phyloP scores from a whole-genome alignment of 2,797 vertebrate genomes.

The Yasuhikotakia modesta region DNA sequence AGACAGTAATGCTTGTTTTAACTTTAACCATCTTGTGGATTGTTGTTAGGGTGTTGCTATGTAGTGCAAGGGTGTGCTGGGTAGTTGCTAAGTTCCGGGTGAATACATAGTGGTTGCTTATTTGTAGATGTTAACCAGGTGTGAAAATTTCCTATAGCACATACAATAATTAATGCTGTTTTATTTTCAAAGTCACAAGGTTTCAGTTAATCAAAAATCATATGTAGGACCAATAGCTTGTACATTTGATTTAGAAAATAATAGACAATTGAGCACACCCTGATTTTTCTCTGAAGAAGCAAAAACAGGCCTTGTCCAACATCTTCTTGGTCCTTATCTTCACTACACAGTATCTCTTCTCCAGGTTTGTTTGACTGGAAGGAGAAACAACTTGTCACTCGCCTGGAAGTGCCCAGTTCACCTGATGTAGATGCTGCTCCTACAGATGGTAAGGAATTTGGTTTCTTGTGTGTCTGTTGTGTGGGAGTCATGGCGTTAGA shows the following conservation, averaged over 20 bases:
- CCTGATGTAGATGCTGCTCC: conserved; percentile 67
- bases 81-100: not conserved
- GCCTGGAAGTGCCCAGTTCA: conserved; percentile 72
- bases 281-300: not conserved
- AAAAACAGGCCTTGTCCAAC: not conserved
- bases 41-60: not conserved
- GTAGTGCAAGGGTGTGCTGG: not conserved
- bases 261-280: not conserved
- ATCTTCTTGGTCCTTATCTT: not conserved
- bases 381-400: conserved; percentile 72
- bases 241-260: no score
- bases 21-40: not conserved
- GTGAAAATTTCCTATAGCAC: not conserved
- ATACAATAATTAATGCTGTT: no score
- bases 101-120: not conserved
- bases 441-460: conserved; percentile 72
- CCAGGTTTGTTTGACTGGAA: conserved; percentile 80
- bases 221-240: no score
- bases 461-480: conserved; percentile 55
- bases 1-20: not conserved
- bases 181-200: no score
- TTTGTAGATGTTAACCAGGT: not conserved
- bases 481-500: conserved; percentile 52
- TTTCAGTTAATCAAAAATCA: no score
- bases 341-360: not conserved